Evolutionary conservation across 1,140 invertebrate genomes (phyloP), one percentile per base, ranked within the genome.

Genomic region (Lepidotrigona ventralis): DNA sequence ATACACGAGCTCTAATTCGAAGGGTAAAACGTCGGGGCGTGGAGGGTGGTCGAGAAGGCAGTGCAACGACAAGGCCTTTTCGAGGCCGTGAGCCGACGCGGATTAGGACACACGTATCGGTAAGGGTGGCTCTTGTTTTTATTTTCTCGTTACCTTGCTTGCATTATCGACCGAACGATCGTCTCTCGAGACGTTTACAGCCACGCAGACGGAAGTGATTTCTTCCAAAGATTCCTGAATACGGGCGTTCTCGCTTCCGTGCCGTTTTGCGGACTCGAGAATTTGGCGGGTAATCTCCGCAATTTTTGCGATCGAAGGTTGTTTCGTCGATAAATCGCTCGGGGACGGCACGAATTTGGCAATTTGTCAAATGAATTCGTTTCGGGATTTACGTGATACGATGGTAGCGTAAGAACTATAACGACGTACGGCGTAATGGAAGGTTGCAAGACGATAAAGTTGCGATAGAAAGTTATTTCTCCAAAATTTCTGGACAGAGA

Each of bases 1-100:
- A 87, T 64, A 79, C 75, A 83, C 54, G 39, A n/a, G 51, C 74
- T 23, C 56, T 58, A 73, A 86, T 83, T 76, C 26, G 54, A 58
- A n/a, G 17, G 39, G 53, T 71, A 51, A 71, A 79, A 46, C 71
- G 82, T 11, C 63, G 19, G 63, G 53, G 75, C 75, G 56, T 54
- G 26, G 15, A 68, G 72, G 79, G 72, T 68, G n/a, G 72, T 26
- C 46, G 29, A 12, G 33, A 33, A 33, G 33, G 9, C 26, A 12
- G 15, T 19, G 60, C 26, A 15, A 73, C 23, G 53, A 11, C 23
- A 29, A 46, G 39, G 39, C 6, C 39, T 54, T 33, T 64, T 75
- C 14, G 54, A 33, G 66, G 33, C 46, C 69, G 33, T 73, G 63
- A 8, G 17, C 29, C 69, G 14, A 68, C 53, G 33, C 3, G 33